Base-by-base conservation (phyloP, 2,888 invertebrate species). In the Dicranocentrus wangi region DNA sequence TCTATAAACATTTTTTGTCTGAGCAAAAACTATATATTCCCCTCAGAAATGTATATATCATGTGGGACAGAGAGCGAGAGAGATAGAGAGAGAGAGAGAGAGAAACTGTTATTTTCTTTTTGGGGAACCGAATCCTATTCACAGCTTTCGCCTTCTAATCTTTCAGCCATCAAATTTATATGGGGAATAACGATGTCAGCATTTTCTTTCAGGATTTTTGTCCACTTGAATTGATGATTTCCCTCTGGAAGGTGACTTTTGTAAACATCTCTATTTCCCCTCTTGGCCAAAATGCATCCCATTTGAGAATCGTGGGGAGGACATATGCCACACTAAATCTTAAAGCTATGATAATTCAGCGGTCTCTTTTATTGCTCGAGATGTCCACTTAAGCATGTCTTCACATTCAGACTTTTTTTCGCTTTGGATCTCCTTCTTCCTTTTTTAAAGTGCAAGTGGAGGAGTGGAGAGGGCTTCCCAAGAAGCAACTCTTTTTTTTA, bases 141-240 rank as follows among this genome's bases (percentile, higher is more conserved):
- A 28, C 25, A 61, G 65, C 25, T 65, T 53, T 55, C 75, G 66
- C 66, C 55, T n/a, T 51, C 55, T 65, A 75, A 75, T 75, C 75
- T 53, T 58, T 65, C 55, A 65, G 47, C 28, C 75, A 75, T 75
- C 65, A 73, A 73, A 55, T 75, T 75, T 75, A 66, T 75, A 42
- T 25, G 23, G 39, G 75, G 42, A 75, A 42, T 25, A 55, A 66
- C 75, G 0, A 55, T 53, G 65, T 73, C 73, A 73, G 73, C 73
- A 32, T 73, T 73, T 69, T 69, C 55, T 55, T 63, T 65, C n/a
- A n/a, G n/a, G 65, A 53, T 65, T 73, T 73, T 73, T 23, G 39
- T 65, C 63, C 73, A 73, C 53, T 73, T 65, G 53, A 73, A 53
- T 65, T 55, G 39, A 63, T n/a, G 60, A 28, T 32, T 28, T n/a